Evolutionary conservation across 2,797 vertebrate species (phyloP).

Genomic region (Sebastes flavidus): DNA sequence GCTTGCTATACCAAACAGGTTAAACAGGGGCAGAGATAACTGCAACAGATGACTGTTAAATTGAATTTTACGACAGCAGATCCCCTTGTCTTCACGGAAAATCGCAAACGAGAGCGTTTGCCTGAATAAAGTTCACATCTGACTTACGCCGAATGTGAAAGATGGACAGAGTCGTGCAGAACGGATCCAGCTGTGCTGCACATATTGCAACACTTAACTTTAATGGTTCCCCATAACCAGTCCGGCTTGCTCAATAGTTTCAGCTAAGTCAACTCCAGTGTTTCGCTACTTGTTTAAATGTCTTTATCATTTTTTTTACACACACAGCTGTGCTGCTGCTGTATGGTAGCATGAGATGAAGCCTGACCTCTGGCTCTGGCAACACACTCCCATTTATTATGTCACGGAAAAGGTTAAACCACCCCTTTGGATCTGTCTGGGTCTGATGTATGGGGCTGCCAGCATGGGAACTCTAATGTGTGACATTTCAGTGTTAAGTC

Average conservation of each 20-base stretch:
- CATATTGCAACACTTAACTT: slow-evolving; percentile 44
- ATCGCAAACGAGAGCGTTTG: slow-evolving; percentile 8
- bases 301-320: background rate
- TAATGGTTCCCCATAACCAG: slow-evolving; percentile 30
- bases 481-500: slow-evolving; percentile 25
- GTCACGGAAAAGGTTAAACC: slow-evolving; percentile 48
- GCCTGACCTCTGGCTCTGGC: slow-evolving; percentile 22
- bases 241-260: slow-evolving; percentile 15
- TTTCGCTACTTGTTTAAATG: slow-evolving; percentile 6
- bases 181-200: slow-evolving; percentile 9
- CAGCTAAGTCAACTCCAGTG: slow-evolving; percentile 16
- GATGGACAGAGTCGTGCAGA: background rate
- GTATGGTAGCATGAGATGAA: slow-evolving; percentile 8
- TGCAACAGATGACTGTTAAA: slow-evolving; percentile 54
- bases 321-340: background rate
- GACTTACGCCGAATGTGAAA: slow-evolving; percentile 10
- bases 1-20: slow-evolving; percentile 36
- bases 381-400: slow-evolving; percentile 1
- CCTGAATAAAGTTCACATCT: slow-evolving; percentile 37
- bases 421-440: slow-evolving; percentile 26
- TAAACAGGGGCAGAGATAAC: slow-evolving; percentile 22
- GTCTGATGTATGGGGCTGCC: slow-evolving; percentile 27
- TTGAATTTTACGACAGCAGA: slow-evolving; percentile 43
- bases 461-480: slow-evolving; percentile 24
- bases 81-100: slow-evolving; percentile 17